These are phyloP conservation scores for Microctonus hyperodae DNA, from an alignment of 2,888 invertebrate species.

Conservation along the genomic window DNA sequence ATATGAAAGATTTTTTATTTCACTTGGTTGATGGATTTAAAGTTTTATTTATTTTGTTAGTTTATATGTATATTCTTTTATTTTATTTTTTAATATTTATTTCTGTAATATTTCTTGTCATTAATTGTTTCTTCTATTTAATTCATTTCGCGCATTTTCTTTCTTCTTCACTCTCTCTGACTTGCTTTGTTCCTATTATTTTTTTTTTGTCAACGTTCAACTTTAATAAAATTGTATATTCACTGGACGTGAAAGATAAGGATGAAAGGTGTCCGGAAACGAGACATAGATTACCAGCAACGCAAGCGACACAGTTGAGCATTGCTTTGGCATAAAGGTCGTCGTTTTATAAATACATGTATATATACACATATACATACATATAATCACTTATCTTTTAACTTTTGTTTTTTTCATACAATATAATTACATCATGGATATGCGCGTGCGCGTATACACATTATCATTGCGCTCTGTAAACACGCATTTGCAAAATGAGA, in stretches of 20 bases:
- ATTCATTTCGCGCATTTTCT: too few species aligned
- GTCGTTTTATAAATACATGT: too few species aligned
- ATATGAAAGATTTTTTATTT: too few species aligned
- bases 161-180: too few species aligned
- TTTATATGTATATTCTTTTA: too few species aligned
- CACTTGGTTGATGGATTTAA: too few species aligned
- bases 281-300: constrained; percentile 38
- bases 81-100: too few species aligned
- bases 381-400: constrained; percentile 10
- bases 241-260: constrained; percentile 44
- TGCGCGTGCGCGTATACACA: background rate
- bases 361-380: background rate
- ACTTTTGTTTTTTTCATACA: constrained; percentile 16
- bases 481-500: background rate
- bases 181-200: too few species aligned
- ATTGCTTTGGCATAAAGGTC: constrained; percentile 26
- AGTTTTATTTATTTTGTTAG: too few species aligned
- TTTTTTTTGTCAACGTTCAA: constrained; percentile 19
- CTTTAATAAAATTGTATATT: constrained; percentile 44
- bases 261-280: constrained; percentile 44
- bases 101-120: too few species aligned
- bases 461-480: background rate
- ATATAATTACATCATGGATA: constrained; percentile 9
- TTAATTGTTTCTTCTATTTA: too few species aligned
- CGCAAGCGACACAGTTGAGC: constrained; percentile 16